Evolutionary conservation across 2,888 invertebrate species (phyloP).

Genomic region (Netelia inedita): DNA sequence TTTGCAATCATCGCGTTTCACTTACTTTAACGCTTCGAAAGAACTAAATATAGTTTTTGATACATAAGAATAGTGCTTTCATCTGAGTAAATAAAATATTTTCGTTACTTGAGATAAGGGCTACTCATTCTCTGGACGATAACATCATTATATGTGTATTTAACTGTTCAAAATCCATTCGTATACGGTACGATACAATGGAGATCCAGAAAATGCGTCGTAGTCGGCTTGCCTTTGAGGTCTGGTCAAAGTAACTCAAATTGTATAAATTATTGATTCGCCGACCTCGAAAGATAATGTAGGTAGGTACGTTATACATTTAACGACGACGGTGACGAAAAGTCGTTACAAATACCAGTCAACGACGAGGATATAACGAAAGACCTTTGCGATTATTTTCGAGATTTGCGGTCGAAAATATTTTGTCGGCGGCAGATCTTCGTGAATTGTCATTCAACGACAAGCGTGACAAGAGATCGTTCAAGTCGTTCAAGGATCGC

Average conservation of each 20-base stretch:
- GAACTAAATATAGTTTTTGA: too few species aligned
- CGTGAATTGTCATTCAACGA: not conserved
- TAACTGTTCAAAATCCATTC: not conserved
- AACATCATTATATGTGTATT: not conserved
- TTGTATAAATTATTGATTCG: not conserved
- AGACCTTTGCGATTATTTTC: not conserved
- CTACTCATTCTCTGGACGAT: not conserved
- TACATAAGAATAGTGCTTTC: too few species aligned
- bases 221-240: not conserved
- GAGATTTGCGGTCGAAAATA: not conserved
- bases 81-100: too few species aligned
- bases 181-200: not conserved
- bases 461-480: slow-evolving; percentile 22
- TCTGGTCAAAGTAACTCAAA: not conserved
- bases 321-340: not conserved
- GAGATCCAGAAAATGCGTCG: not conserved
- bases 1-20: too few species aligned
- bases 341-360: not conserved
- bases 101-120: not conserved
- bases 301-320: not conserved
- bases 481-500: not conserved
- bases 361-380: not conserved
- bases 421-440: not conserved
- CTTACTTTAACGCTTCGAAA: too few species aligned
- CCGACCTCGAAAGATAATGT: not conserved